Conservation (phyloP, 2,888 invertebrate genomes). For the Isoperla grammatica region DNA sequence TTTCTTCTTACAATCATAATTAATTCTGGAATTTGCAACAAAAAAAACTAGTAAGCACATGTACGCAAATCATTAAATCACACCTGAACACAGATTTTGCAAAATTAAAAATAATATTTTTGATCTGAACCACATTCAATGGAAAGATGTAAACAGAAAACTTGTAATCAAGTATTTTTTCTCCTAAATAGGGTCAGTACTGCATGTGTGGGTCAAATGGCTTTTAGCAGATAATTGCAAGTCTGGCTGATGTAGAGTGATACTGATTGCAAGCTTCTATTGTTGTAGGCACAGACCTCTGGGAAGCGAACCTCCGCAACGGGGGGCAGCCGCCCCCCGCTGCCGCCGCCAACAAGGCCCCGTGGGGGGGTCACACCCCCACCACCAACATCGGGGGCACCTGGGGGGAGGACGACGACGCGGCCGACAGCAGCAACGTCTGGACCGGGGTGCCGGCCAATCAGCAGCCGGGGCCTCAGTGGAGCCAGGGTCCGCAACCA, state of each 20-base stretch:
- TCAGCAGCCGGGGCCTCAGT: conserved; percentile 40
- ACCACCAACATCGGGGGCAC: conserved; percentile 88
- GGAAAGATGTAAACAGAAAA: too few relatives aligned
- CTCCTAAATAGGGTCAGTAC: too few relatives aligned
- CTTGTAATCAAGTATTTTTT: too few relatives aligned
- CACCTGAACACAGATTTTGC: too few relatives aligned
- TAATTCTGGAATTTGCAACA: too few relatives aligned
- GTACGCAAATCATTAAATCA: too few relatives aligned
- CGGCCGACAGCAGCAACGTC: conserved; percentile 73
- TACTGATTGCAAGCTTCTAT: conserved; percentile 28
- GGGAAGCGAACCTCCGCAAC: conserved; percentile 88
- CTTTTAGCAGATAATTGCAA: too few relatives aligned
- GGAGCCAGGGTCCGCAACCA: conserved; percentile 38
- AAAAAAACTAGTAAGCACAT: too few relatives aligned
- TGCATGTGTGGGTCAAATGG: too few relatives aligned
- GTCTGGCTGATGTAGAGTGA: neutral
- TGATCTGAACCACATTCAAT: too few relatives aligned
- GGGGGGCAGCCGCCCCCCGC: conserved; percentile 77
- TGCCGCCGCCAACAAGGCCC: conserved; percentile 79
- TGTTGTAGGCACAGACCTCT: conserved; percentile 69
- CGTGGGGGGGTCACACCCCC: conserved; percentile 94
- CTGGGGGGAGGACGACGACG: conserved; percentile 92
- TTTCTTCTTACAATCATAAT: too few relatives aligned
- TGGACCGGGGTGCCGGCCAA: conserved; percentile 72
- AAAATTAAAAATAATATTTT: too few relatives aligned